These are phyloP conservation scores for Brachionichthys hirsutus DNA, from an alignment of 2,113 vertebrate species.

Conservation along the genomic window DNA sequence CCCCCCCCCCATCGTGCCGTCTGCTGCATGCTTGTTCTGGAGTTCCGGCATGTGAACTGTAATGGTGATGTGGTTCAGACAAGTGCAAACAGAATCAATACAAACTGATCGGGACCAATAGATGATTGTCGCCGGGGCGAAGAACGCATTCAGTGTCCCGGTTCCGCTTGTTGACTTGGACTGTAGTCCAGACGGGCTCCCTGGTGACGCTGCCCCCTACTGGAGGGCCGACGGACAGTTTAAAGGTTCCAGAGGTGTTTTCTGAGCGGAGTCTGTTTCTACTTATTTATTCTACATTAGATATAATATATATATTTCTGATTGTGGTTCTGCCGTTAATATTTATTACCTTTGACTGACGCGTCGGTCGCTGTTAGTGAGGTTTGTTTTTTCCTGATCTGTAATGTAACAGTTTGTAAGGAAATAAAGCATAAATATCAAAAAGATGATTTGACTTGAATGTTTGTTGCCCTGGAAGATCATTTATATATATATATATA, in stretches of 20 bases:
- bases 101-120: too few species aligned
- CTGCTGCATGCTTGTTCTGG: constrained; percentile 36
- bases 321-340: constrained; percentile 6
- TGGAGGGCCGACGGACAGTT: constrained; percentile 2
- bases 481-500: too few species aligned
- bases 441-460: too few species aligned
- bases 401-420: constrained; percentile 44
- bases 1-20: too few species aligned
- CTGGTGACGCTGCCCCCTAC: constrained; percentile 15
- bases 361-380: constrained; percentile 14
- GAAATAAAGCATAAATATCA: constrained; percentile 44
- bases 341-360: constrained; percentile 39
- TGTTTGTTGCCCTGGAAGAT: too few species aligned
- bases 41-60: constrained; percentile 40
- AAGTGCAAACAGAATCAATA: too few species aligned
- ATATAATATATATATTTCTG: constrained; percentile 20
- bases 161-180: neutral
- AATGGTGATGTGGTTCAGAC: constrained; percentile 19
- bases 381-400: constrained; percentile 34
- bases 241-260: neutral
- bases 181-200: neutral
- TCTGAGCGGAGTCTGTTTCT: neutral
- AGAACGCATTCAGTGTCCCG: too few species aligned
- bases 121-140: too few species aligned
- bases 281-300: too few species aligned